phyloP scores from a whole-genome alignment of 2,113 vertebrate genomes.

The Brachyhypopomus gauderio region DNA sequence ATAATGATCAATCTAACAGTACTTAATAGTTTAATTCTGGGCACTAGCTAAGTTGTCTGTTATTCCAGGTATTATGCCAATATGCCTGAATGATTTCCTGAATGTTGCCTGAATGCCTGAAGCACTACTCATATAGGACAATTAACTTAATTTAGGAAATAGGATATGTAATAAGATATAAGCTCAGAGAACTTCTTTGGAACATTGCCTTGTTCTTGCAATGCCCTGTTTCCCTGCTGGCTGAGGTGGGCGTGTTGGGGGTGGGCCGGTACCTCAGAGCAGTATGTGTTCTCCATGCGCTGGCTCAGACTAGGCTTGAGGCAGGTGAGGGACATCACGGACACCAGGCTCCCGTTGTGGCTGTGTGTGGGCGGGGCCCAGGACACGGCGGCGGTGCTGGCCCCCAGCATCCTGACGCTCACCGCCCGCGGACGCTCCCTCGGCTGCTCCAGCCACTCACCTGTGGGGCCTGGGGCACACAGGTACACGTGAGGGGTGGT shows the following conservation, averaged over 20 bases:
- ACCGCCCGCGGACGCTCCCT: slow-evolving; percentile 84
- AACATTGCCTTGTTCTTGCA: background rate
- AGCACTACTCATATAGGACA: too few species aligned
- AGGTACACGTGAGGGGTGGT: background rate
- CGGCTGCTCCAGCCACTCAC: slow-evolving; percentile 88
- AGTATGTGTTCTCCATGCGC: slow-evolving; percentile 90
- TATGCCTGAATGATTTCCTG: too few species aligned
- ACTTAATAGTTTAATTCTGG: too few species aligned
- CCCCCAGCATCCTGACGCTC: slow-evolving; percentile 78
- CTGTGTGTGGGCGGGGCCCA: slow-evolving; percentile 78
- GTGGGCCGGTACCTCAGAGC: slow-evolving; percentile 77
- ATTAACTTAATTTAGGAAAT: too few species aligned
- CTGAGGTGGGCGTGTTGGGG: too few species aligned
- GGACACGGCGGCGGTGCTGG: slow-evolving; percentile 83
- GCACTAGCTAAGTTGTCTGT: too few species aligned
- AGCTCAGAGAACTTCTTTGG: background rate
- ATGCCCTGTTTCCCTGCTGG: too few species aligned
- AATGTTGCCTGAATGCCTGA: too few species aligned
- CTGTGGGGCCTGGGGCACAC: slow-evolving; percentile 75
- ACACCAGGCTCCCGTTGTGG: slow-evolving; percentile 83
- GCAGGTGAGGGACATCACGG: slow-evolving; percentile 89
- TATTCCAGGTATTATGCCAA: too few species aligned
- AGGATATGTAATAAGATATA: too few species aligned
- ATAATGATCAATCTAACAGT: too few species aligned
- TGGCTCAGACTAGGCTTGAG: slow-evolving; percentile 87